A percentile compares a stretch with the other conserved stretches of the same genome.
phyloP scores from a whole-genome alignment of 1,140 invertebrate genomes.

The Trachymyrmex septentrionalis region DNA sequence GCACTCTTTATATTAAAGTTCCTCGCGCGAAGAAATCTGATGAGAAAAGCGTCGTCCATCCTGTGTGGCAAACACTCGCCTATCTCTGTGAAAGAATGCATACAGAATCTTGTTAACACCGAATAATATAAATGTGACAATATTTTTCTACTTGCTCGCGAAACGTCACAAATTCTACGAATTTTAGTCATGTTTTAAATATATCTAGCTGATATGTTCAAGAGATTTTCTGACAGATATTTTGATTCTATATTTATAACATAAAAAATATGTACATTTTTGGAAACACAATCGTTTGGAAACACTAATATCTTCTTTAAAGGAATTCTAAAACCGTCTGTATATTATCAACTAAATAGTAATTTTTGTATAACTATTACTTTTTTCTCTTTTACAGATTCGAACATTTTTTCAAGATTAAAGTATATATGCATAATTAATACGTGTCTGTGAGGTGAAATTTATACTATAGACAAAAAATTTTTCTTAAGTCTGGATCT shows the following conservation, averaged over 20 bases:
- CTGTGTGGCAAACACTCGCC: conserved; percentile 91
- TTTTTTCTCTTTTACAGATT: no score
- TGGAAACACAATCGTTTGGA: no score
- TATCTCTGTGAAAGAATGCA: conserved; percentile 87
- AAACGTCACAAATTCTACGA: background rate
- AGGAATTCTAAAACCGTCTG: no score
- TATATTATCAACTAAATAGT: no score
- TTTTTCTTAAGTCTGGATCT: no score
- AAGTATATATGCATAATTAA: no score
- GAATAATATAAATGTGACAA: background rate
- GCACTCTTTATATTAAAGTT: conserved; percentile 93
- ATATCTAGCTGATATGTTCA: background rate
- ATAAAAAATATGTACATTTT: no score
- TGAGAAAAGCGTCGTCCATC: conserved; percentile 93
- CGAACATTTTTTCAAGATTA: no score
- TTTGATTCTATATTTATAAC: no score
- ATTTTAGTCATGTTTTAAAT: background rate
- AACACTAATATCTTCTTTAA: background rate
- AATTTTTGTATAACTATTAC: no score
- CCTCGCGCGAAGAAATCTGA: conserved; percentile 93
- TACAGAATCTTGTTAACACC: background rate
- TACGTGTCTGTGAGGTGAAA: no score
- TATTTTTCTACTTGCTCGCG: background rate
- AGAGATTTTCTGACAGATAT: background rate
- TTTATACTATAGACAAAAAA: no score